Evolutionary conservation across 2,888 invertebrate species (phyloP).

Genomic region (Lomographa bimaculata): DNA sequence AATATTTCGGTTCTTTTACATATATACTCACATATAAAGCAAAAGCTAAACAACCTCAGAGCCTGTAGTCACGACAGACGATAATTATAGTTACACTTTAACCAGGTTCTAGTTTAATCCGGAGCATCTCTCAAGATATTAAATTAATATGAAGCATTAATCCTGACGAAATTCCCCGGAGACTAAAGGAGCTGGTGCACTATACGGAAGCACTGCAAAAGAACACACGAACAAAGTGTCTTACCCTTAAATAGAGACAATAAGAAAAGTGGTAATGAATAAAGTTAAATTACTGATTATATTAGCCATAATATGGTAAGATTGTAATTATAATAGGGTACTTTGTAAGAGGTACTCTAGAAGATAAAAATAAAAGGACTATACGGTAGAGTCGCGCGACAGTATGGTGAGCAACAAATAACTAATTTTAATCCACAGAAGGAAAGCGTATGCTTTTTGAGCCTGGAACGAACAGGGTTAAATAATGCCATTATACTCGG

Average conservation of each 20-base stretch:
- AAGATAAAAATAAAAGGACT: too few species aligned
- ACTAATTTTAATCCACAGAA: constrained; percentile 65
- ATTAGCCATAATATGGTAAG: too few species aligned
- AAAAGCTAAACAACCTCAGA: too few species aligned
- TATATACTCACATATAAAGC: too few species aligned
- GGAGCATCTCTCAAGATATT: constrained; percentile 25
- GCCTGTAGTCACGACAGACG: too few species aligned
- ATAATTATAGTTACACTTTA: constrained; percentile 18
- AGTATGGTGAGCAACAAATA: constrained; percentile 56
- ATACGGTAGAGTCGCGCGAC: constrained; percentile 17
- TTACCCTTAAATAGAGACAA: too few species aligned
- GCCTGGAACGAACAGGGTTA: constrained; percentile 50
- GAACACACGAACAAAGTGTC: too few species aligned
- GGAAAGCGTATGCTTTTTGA: constrained; percentile 60
- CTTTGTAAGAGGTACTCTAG: too few species aligned
- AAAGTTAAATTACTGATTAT: too few species aligned
- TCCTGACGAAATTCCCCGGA: constrained; percentile 41
- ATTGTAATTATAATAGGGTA: too few species aligned
- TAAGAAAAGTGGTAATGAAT: too few species aligned
- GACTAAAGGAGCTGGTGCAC: constrained; percentile 33
- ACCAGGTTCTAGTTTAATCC: constrained; percentile 20
- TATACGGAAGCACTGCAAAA: not conserved
- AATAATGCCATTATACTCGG: constrained; percentile 50
- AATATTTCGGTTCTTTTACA: too few species aligned
- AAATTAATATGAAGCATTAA: constrained; percentile 33